Conservation (phyloP, 2,888 invertebrate species). For the Tenthredo amoena region DNA sequence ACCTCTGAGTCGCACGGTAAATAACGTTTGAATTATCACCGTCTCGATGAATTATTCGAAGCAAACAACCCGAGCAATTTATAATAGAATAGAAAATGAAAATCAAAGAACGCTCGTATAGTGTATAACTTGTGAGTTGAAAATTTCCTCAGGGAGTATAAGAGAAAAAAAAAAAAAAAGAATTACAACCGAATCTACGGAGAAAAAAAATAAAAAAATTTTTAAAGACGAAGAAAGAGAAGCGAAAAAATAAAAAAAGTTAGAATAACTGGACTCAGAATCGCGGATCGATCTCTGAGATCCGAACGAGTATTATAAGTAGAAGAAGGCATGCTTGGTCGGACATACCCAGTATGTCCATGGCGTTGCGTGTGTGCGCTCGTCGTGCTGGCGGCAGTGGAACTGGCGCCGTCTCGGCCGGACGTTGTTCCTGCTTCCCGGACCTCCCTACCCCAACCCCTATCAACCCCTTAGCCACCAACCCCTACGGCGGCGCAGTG, state of each 20-base stretch:
- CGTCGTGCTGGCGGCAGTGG: slow-evolving; percentile 77
- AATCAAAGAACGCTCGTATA: neutral
- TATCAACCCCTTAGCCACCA: slow-evolving; percentile 58
- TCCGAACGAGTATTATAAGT: neutral
- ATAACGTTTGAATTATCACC: neutral
- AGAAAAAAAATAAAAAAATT: neutral
- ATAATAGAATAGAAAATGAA: neutral
- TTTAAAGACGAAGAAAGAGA: neutral
- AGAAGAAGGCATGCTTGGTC: slow-evolving; percentile 64
- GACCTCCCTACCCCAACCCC: slow-evolving; percentile 64
- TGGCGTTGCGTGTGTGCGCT: slow-evolving; percentile 75
- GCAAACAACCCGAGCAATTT: neutral
- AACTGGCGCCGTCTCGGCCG: slow-evolving; percentile 76
- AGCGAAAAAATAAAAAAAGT: neutral
- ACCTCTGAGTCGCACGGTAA: neutral
- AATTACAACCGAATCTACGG: neutral
- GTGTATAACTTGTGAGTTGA: neutral
- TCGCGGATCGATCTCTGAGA: neutral
- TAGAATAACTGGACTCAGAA: neutral
- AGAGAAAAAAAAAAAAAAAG: neutral
- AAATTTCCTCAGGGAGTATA: neutral
- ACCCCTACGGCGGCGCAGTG: slow-evolving; percentile 63
- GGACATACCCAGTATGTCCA: slow-evolving; percentile 77
- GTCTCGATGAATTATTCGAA: neutral
- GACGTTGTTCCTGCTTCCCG: slow-evolving; percentile 72